phyloP scores from a whole-genome alignment of 2,888 invertebrate species.

The Brachynemurus nebulosus region DNA sequence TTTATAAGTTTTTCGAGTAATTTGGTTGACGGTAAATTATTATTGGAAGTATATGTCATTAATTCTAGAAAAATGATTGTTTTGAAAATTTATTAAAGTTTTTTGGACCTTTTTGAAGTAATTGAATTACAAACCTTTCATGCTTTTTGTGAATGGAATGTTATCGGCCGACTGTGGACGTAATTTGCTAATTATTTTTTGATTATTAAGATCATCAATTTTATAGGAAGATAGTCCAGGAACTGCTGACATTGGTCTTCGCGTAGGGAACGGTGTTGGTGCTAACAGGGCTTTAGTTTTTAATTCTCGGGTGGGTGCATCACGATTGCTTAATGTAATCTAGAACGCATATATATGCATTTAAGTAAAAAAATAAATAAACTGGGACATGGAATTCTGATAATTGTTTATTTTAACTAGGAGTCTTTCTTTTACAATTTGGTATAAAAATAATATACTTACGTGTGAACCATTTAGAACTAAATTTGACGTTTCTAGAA shows the following conservation, averaged over 20 bases:
- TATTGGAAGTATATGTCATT: no score
- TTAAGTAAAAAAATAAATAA: neutral
- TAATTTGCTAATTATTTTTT: constrained; percentile 16
- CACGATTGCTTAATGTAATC: constrained; percentile 13
- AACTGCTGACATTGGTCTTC: constrained; percentile 21
- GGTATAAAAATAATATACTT: no score
- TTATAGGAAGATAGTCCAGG: constrained; percentile 18
- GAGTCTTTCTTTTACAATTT: no score
- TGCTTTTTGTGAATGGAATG: constrained; percentile 9
- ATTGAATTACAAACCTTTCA: neutral
- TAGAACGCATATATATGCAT: constrained; percentile 8
- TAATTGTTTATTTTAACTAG: no score
- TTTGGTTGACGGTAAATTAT: constrained; percentile 23
- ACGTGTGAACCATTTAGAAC: no score
- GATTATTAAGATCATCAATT: constrained; percentile 9
- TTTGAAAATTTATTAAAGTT: no score
- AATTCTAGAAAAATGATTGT: no score
- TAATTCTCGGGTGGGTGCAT: constrained; percentile 8
- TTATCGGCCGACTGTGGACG: constrained; percentile 22
- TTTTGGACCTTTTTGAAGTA: no score
- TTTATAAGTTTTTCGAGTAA: constrained; percentile 25
- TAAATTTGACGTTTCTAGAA: no score
- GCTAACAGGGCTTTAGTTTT: constrained; percentile 9
- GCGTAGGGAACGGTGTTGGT: constrained; percentile 1
- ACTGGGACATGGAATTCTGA: no score